Evolutionary conservation across 2,888 invertebrate genomes (phyloP), one percentile per base, ranked within the genome.

Genomic region (Rapana venosa): DNA sequence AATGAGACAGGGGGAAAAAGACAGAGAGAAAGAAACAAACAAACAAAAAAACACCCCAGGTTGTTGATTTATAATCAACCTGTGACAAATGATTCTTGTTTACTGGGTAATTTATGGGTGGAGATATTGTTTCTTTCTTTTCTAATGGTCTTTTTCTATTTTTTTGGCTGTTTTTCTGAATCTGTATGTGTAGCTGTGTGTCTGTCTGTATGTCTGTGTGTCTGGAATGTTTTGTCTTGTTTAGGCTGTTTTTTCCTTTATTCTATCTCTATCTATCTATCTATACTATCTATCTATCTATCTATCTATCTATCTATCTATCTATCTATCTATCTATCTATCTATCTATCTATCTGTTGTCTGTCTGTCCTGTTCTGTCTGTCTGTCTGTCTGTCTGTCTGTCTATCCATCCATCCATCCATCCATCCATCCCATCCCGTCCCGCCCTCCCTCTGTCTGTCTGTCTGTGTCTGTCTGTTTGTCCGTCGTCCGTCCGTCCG

Each of bases 11-110:
- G 4, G 4, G 8, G 8, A 47, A 47, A 47, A 47, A 47, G 47
- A 47, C 47, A 47, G 47, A 47, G 4, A 47, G 47, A 47, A 47
- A 47, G 8, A 47, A 8, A 47, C 4, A 47, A 47, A 47, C 47
- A 47, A 47, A 47, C 8, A 47, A 8, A 47, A 47, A 8, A n/a
- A n/a, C n/a, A n/a, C n/a, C n/a, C 47, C 74, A 13, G n/a, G 22
- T 74, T 74, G 74, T 74, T 74, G 74, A 74, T 74, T 74, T 74
- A 74, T 74, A 74, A 74, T 74, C 74, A 74, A 11, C 74, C 26
- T 74, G 74, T 74, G 74, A 74, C 22, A 26, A 74, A n/a, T n/a
- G 74, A 74, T 11, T 74, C 74, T n/a, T 74, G 74, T n/a, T 74
- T 74, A n/a, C 74, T 74, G 22, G 74, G 11, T 74, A n/a, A 11